Conservation (phyloP, 2,797 vertebrate species). For the Onychomys arenicola region DNA sequence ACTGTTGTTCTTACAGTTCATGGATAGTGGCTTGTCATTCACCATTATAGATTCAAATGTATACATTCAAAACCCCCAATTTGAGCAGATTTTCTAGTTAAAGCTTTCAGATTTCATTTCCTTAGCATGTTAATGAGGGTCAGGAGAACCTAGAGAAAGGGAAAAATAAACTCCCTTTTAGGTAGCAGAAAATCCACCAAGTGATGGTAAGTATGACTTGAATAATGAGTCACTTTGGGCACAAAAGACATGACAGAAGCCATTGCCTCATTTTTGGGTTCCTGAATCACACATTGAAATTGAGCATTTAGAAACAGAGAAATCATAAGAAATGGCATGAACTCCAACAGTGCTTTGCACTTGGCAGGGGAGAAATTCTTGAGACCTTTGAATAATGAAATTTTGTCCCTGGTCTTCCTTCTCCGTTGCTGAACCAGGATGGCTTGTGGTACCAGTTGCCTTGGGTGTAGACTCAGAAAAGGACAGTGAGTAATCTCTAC, state of each 20-base stretch:
- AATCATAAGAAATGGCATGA: background rate
- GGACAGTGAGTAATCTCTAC: background rate
- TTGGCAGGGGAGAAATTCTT: slow-evolving; percentile 17
- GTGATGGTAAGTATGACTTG: background rate
- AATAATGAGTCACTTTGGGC: slow-evolving; percentile 14
- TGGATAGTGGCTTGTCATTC: background rate
- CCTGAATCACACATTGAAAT: slow-evolving; percentile 29
- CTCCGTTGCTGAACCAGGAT: background rate
- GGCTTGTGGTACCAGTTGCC: background rate
- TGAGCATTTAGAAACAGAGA: background rate
- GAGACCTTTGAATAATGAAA: background rate
- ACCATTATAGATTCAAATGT: background rate
- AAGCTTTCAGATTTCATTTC: background rate
- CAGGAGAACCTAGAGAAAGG: background rate
- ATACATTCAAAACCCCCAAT: background rate
- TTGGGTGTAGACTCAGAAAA: background rate
- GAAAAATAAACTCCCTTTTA: slow-evolving; percentile 6
- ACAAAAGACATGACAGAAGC: slow-evolving; percentile 3
- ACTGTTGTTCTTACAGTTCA: background rate
- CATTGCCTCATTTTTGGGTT: slow-evolving; percentile 3
- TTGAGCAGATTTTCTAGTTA: slow-evolving; percentile 25
- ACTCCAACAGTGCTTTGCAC: slow-evolving; percentile 24
- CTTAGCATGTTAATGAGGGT: background rate
- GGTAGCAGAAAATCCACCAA: slow-evolving; percentile 6
- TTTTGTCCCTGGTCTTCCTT: slow-evolving; percentile 32